These are phyloP conservation scores for Colaptes auratus DNA, from an alignment of 2,113 vertebrate species.

Conservation along the genomic window DNA sequence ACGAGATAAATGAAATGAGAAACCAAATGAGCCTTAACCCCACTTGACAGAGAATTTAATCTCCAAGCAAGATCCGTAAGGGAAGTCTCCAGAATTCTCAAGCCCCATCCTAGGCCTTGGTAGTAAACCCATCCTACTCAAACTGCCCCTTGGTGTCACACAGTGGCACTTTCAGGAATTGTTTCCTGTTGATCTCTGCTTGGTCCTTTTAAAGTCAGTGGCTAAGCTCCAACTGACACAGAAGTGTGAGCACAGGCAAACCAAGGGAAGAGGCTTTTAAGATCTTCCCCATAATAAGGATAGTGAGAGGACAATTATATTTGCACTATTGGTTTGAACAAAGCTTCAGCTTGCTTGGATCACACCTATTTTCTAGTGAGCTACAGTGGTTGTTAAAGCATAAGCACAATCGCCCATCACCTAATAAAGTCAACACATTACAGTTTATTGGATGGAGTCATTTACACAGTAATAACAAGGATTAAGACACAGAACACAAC, in stretches of 20 bases:
- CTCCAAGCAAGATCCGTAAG: not conserved
- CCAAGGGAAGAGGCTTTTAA: not conserved
- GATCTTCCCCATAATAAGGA: not conserved
- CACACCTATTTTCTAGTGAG: conserved; percentile 45
- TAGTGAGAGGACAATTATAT: conserved; percentile 1
- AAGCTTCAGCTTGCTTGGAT: conserved; percentile 15
- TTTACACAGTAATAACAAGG: conserved; percentile 62
- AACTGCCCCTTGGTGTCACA: not conserved
- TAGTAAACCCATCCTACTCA: not conserved
- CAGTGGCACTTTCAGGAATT: rapidly evolving
- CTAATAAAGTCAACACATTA: conserved; percentile 67
- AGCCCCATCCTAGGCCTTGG: not conserved
- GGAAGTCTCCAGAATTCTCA: not conserved
- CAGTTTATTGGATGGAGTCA: conserved; percentile 60
- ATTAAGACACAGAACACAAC: conserved; percentile 39
- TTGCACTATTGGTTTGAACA: not conserved
- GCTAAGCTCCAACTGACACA: not conserved
- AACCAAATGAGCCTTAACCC: not conserved
- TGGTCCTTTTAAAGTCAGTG: not conserved
- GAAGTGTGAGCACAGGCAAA: not conserved
- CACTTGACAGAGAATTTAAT: not conserved
- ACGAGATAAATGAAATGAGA: not conserved
- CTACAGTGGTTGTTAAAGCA: conserved; percentile 40
- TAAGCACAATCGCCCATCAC: conserved; percentile 33
- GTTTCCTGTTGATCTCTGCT: not conserved